phyloP scores from a whole-genome alignment of 2,888 invertebrate genomes.

The Dryobota labecula region DNA sequence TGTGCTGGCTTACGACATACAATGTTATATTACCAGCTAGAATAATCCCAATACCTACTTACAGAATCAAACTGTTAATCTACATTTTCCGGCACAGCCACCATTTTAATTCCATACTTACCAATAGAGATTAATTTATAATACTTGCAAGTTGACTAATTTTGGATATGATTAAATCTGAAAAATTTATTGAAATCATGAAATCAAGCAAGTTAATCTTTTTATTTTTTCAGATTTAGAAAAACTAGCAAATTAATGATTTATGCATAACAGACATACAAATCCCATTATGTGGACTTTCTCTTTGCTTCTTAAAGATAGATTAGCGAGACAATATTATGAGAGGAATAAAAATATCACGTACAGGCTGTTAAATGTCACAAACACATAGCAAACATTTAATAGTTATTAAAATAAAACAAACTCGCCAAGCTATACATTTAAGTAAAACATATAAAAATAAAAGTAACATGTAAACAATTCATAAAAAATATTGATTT shows the following conservation, averaged over 20 bases:
- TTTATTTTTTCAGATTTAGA: slow-evolving; percentile 61
- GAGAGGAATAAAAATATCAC: slow-evolving; percentile 60
- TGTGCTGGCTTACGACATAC: slow-evolving; percentile 40
- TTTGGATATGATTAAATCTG: slow-evolving; percentile 62
- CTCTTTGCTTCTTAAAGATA: slow-evolving; percentile 41
- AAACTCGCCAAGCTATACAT: slow-evolving; percentile 81
- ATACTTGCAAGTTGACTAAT: slow-evolving; percentile 72
- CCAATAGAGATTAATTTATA: slow-evolving; percentile 74
- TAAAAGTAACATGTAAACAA: slow-evolving; percentile 83
- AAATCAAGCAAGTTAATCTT: slow-evolving; percentile 48
- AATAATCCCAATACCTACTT: slow-evolving; percentile 56
- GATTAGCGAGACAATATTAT: slow-evolving; percentile 57
- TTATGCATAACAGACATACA: slow-evolving; percentile 40
- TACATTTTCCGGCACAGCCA: slow-evolving; percentile 83
- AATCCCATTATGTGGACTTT: slow-evolving; percentile 22
- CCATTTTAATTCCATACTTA: slow-evolving; percentile 81
- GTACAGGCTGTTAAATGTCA: slow-evolving; percentile 61
- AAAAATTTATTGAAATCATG: slow-evolving; percentile 53
- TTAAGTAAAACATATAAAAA: slow-evolving; percentile 85
- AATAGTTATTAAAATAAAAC: slow-evolving; percentile 69
- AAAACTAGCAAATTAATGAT: slow-evolving; percentile 48
- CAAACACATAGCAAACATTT: slow-evolving; percentile 69
- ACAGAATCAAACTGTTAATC: slow-evolving; percentile 66
- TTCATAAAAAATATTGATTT: slow-evolving; percentile 83
- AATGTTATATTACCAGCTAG: slow-evolving; percentile 52